Conservation (phyloP, 2,888 invertebrate species). For the Temnothorax ravouxi region DNA sequence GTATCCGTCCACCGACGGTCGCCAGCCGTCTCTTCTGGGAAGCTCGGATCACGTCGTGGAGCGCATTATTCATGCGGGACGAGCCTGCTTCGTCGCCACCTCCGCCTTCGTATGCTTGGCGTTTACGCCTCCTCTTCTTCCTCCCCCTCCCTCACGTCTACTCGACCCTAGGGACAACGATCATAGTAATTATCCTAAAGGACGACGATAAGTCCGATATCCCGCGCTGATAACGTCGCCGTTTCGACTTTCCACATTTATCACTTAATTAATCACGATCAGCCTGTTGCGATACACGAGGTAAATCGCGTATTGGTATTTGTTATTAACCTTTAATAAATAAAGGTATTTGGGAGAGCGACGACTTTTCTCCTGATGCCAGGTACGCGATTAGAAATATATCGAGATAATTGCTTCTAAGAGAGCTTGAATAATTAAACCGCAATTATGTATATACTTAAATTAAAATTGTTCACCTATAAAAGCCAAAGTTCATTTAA, state of each 20-base stretch:
- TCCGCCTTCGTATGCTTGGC: conserved; percentile 66
- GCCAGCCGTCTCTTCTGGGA: conserved; percentile 77
- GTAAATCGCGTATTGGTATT: neutral
- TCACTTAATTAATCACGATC: conserved; percentile 73
- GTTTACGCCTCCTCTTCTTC: conserved; percentile 53
- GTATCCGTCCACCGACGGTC: conserved; percentile 62
- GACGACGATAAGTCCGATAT: conserved; percentile 69
- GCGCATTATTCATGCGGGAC: conserved; percentile 81
- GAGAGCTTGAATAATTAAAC: neutral
- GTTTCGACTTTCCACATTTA: conserved; percentile 69
- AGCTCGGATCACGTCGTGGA: conserved; percentile 77
- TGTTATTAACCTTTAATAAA: conserved; percentile 32
- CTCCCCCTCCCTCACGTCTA: neutral
- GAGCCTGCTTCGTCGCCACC: conserved; percentile 67
- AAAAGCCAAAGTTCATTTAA: neutral
- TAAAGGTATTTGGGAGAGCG: neutral
- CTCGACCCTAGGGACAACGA: conserved; percentile 62
- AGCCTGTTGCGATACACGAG: neutral
- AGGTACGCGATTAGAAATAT: conserved; percentile 14
- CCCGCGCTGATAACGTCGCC: conserved; percentile 63
- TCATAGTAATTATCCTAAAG: conserved; percentile 75
- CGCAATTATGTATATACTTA: neutral
- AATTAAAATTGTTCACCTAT: neutral
- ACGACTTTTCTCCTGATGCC: neutral
- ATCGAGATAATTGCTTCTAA: neutral